Conservation (phyloP, 2,888 invertebrate species). For the Vesta saturnalis region DNA sequence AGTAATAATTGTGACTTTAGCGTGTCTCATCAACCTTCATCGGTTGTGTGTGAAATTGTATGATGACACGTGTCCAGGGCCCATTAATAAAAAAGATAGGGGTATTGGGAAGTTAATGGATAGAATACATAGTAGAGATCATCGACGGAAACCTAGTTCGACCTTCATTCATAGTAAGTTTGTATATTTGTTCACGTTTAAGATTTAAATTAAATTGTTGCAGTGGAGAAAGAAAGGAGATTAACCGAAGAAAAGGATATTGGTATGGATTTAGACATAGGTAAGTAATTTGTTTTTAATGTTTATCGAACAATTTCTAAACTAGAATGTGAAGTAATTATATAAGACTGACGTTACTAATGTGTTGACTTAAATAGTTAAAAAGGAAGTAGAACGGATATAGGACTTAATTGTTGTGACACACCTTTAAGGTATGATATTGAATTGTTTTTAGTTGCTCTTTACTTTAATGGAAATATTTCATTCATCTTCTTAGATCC, state of each 20-base stretch:
- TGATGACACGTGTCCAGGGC: conserved; percentile 61
- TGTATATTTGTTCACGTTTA: background rate
- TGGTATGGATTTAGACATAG: conserved; percentile 52
- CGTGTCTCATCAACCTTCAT: conserved; percentile 61
- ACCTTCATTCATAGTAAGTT: conserved; percentile 62
- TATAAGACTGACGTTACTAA: no score
- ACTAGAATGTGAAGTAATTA: background rate
- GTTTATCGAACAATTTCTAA: no score
- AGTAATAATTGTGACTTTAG: no score
- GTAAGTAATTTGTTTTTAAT: conserved; percentile 48
- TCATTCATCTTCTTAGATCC: background rate
- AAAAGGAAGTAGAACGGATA: background rate
- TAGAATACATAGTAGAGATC: conserved; percentile 58
- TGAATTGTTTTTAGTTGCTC: background rate
- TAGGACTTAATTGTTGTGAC: background rate
- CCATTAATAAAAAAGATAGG: conserved; percentile 59
- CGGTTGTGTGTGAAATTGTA: conserved; percentile 59
- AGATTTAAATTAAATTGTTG: conserved; percentile 42
- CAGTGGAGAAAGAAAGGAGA: conserved; percentile 59
- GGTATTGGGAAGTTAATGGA: conserved; percentile 56
- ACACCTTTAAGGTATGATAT: background rate
- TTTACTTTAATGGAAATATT: background rate
- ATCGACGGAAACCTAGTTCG: conserved; percentile 60
- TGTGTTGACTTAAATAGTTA: no score
- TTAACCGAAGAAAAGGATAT: conserved; percentile 57